Base-by-base conservation (phyloP, 2,888 invertebrate genomes). In the Nesidiocoris tenuis region DNA sequence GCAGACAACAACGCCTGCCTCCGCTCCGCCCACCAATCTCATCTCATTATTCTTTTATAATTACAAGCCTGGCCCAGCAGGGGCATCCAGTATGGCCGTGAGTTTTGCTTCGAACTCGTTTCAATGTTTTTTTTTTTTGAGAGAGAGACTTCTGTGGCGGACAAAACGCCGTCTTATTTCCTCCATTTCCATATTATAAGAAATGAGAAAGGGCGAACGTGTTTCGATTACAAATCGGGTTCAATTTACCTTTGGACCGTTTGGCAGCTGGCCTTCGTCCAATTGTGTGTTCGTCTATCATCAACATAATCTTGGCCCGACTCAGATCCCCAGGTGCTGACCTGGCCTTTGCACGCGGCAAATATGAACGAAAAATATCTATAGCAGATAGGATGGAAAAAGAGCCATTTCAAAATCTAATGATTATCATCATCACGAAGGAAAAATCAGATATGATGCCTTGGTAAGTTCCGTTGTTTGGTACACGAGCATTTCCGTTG, bases 41-140 rank as follows among this genome's bases (percentile, higher is more conserved):
- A 22, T n/a, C 70, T 70, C 70, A 70, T 70, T 70, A 70, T 70
- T 70, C 70, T 70, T 70, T 59, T 59, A 70, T 70, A 70, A 70
- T 70, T 70, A 70, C 59, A 24, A 2, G 2, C 63, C 2, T n/a
- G n/a, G n/a, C n/a, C n/a, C n/a, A n/a, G n/a, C 7, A 59, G 19
- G 59, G 17, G 56, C 59, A 59, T 70, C 70, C 70, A 57, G 57
- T 59, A 70, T 70, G 22, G 59, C 59, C 59, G 21, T 39, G 39
- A 39, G 39, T n/a, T n/a, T n/a, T n/a, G n/a, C 39, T 39, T 39
- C 39, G 39, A 12, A 12, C 39, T 3, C 3, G 39, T 39, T 39
- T 39, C 39, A 12, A 39, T 7, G 12, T 7, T 39, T 39, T 39
- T 39, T 39, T 39, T 12, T 39, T 12, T 39, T n/a, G n/a, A n/a